Conservation (phyloP, 2,888 invertebrate species). For the Cerastoderma edule region DNA sequence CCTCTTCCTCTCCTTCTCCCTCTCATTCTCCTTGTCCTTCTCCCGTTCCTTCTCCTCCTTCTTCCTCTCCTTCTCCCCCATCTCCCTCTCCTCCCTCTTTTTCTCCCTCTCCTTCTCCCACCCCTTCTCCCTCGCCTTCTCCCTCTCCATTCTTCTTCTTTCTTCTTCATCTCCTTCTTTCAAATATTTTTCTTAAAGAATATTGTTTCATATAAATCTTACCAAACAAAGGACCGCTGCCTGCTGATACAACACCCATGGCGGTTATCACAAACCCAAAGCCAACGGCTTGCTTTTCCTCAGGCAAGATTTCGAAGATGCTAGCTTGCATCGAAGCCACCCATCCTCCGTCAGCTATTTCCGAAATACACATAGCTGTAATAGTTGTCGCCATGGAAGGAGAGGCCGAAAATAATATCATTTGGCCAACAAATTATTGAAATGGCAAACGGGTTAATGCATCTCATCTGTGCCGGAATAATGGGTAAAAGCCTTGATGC, state of each 20-base stretch:
- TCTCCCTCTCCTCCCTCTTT: background rate
- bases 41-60: too few species aligned
- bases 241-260: background rate
- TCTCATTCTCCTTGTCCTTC: background rate
- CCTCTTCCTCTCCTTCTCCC: background rate
- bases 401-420: background rate
- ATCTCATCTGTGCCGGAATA: background rate
- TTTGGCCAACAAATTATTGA: background rate
- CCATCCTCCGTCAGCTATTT: background rate
- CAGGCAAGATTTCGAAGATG: background rate
- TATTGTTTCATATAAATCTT: too few species aligned
- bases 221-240: slow-evolving; percentile 21
- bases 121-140: too few species aligned
- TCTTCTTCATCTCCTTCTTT: too few species aligned
- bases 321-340: background rate
- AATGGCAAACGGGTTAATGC: slow-evolving; percentile 1
- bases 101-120: background rate
- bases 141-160: too few species aligned
- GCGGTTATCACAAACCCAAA: slow-evolving; percentile 3
- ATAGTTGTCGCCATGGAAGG: background rate
- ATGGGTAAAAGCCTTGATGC: slow-evolving; percentile 2
- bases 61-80: background rate
- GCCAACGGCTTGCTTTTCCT: background rate
- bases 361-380: background rate
- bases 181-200: too few species aligned